phyloP scores from a whole-genome alignment of 2,797 vertebrate genomes.

The Phaenicophaeus curvirostris region DNA sequence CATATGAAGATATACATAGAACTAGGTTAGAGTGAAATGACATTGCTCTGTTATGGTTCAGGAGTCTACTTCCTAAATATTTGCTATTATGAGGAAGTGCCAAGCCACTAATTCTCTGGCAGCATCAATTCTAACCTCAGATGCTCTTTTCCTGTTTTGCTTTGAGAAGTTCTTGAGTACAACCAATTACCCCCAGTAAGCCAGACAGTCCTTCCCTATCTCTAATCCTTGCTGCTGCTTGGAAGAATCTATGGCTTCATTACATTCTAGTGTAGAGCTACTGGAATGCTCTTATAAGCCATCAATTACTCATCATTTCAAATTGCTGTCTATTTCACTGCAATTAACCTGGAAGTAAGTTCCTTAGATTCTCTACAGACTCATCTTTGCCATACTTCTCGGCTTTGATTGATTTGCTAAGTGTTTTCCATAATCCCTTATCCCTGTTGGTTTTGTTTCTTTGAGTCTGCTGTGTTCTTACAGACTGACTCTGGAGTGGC shows the following conservation, averaged over 20 bases:
- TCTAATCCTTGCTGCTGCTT: background rate
- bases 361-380: background rate
- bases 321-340: background rate
- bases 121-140: background rate
- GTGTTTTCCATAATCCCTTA: background rate
- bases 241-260: background rate
- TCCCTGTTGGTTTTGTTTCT: background rate
- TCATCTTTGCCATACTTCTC: background rate
- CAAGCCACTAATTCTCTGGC: background rate
- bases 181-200: background rate
- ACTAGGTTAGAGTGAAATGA: background rate
- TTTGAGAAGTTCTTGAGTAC: background rate
- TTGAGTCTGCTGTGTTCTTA: background rate
- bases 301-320: background rate
- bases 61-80: background rate
- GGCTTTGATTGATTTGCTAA: background rate
- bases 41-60: background rate
- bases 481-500: background rate
- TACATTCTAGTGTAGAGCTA: background rate
- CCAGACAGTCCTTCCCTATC: background rate
- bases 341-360: background rate
- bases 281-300: background rate
- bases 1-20: background rate
- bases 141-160: background rate
- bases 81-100: background rate